A percentile compares a stretch with the other conserved stretches of the same genome.
phyloP scores from a whole-genome alignment of 2,797 vertebrate species.

The Diplodus puntazzo region DNA sequence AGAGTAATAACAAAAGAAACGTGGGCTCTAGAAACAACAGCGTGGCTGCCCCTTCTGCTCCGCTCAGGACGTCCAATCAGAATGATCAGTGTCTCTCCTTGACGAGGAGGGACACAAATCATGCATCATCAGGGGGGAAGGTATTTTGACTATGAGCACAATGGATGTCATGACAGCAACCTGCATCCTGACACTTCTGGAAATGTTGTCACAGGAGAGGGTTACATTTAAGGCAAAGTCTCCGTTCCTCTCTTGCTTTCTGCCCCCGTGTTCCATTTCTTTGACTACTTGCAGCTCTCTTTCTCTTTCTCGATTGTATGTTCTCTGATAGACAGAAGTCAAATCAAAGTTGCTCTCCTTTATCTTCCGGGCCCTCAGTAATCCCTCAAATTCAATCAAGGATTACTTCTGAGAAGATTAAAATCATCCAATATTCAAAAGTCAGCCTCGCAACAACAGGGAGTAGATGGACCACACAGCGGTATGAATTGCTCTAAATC shows the following conservation, averaged over 20 bases:
- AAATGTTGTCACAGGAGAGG: conserved; percentile 48
- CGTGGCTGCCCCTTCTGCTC: conserved; percentile 25
- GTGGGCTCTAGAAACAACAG: conserved; percentile 25
- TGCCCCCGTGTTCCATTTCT: conserved; percentile 8
- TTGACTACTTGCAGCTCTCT: not conserved
- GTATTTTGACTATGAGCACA: conserved; percentile 51
- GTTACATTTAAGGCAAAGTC: conserved; percentile 23
- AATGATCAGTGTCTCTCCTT: conserved; percentile 21
- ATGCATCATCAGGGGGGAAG: conserved; percentile 24
- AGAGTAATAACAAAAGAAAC: conserved; percentile 17
- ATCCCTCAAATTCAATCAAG: conserved; percentile 74
- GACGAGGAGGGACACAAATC: conserved; percentile 27
- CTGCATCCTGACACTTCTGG: conserved; percentile 29
- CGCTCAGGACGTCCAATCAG: conserved; percentile 21
- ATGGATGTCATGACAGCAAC: conserved; percentile 52
- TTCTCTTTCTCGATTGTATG: conserved; percentile 2
- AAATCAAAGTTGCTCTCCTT: conserved; percentile 59
- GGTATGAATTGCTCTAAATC: conserved; percentile 15
- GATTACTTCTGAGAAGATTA: conserved; percentile 73
- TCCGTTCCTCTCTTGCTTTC: not conserved
- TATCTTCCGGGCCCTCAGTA: conserved; percentile 59
- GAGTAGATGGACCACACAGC: conserved; percentile 13
- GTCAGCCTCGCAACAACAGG: conserved; percentile 49
- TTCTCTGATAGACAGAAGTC: conserved; percentile 33
- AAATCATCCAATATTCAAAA: conserved; percentile 64